phyloP scores from a whole-genome alignment of 37 sponge, comb jelly and placozoan species.

The Lycopodina hypogea region DNA sequence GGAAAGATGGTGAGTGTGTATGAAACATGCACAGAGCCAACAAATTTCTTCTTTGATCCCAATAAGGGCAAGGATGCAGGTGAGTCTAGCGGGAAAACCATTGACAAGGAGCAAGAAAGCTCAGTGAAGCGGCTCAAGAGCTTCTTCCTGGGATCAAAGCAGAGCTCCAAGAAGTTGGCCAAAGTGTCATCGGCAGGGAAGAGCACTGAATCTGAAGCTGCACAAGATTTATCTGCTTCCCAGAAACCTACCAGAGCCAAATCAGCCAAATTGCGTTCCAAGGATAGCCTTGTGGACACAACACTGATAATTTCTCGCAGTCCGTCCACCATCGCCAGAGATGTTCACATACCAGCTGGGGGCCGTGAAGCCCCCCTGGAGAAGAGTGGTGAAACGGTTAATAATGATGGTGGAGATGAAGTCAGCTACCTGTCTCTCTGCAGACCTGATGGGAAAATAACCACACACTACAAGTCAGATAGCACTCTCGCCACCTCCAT shows the following conservation, averaged over 20 bases:
- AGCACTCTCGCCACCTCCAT: neutral
- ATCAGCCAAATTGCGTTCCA: conserved; percentile 8
- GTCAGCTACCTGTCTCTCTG: too few relatives aligned
- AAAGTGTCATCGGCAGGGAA: neutral
- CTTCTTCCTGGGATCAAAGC: conserved; percentile 14
- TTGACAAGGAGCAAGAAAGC: conserved; percentile 5
- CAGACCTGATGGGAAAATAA: too few relatives aligned
- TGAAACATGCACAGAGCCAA: neutral
- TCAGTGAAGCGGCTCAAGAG: conserved; percentile 12
- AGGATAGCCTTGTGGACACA: neutral
- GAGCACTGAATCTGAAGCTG: neutral
- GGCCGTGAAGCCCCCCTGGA: too few relatives aligned
- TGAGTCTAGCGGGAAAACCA: neutral
- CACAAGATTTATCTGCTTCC: neutral
- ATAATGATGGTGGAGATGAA: too few relatives aligned
- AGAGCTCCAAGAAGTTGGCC: neutral
- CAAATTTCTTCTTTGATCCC: neutral
- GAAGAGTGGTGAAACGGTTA: neutral
- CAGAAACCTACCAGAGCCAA: neutral
- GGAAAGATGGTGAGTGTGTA: neutral
- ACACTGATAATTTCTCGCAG: neutral
- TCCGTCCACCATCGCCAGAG: neutral
- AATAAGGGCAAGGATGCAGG: conserved; percentile 8
- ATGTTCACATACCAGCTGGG: conserved; percentile 6
- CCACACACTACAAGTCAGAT: neutral